Percentiles rank a stretch among this genome's conserved stretches.
phyloP scores from a whole-genome alignment of 1,140 invertebrate genomes.

The Copidosoma floridanum region DNA sequence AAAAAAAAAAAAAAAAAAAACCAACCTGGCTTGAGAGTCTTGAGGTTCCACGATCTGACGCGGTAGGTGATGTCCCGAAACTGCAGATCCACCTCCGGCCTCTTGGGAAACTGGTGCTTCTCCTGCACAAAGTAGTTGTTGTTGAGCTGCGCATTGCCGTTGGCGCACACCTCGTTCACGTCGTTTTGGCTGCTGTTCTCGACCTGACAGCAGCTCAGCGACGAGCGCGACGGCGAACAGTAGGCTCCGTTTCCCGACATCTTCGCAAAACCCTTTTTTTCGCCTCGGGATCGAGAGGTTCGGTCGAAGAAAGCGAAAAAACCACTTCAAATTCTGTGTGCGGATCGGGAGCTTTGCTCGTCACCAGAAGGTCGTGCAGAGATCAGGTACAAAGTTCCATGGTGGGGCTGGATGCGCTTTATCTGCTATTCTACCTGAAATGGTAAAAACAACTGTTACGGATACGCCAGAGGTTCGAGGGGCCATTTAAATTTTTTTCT shows the following conservation, averaged over 20 bases:
- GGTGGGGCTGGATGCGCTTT: too few species aligned
- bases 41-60: constrained; percentile 46
- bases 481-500: too few species aligned
- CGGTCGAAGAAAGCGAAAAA: too few species aligned
- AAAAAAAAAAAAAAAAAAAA: background rate
- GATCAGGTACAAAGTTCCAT: too few species aligned
- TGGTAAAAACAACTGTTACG: too few species aligned
- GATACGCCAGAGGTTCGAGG: too few species aligned
- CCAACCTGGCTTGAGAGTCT: constrained; percentile 43
- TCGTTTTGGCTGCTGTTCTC: constrained; percentile 41
- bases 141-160: constrained; percentile 25
- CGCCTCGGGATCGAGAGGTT: too few species aligned
- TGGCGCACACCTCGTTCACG: constrained; percentile 35
- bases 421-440: too few species aligned
- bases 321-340: too few species aligned
- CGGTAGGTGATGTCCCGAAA: constrained; percentile 45
- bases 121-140: constrained; percentile 48
- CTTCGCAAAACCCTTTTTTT: background rate
- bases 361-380: too few species aligned
- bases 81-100: constrained; percentile 47
- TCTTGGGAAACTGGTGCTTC: constrained; percentile 49
- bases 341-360: too few species aligned
- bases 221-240: constrained; percentile 41
- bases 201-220: constrained; percentile 45
- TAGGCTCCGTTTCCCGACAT: constrained; percentile 38